These are phyloP conservation scores for Drosophila athabasca DNA, from an alignment of 1,140 invertebrate genomes.

Conservation along the genomic window DNA sequence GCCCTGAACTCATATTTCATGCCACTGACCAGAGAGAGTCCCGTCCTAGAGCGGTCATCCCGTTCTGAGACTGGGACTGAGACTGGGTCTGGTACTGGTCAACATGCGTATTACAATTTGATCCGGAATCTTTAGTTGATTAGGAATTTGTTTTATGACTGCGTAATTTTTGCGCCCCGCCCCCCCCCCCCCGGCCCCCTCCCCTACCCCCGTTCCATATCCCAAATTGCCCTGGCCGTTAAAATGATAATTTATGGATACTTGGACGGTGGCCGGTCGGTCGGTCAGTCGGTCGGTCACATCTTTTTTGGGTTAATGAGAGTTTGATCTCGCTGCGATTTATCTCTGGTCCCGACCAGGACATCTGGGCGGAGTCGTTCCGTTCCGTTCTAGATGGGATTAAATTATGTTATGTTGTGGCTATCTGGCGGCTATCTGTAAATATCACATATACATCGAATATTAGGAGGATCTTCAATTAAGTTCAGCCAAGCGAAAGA, in stretches of 20 bases:
- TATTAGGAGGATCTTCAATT: too few species aligned
- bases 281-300: too few species aligned
- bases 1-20: slow-evolving; percentile 72
- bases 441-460: too few species aligned
- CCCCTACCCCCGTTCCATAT: neutral
- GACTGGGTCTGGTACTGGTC: neutral
- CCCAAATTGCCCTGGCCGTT: slow-evolving; percentile 41
- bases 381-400: slow-evolving; percentile 9
- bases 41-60: neutral
- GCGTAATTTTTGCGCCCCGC: slow-evolving; percentile 50
- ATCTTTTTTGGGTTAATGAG: slow-evolving; percentile 58
- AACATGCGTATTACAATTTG: slow-evolving; percentile 74
- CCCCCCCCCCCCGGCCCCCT: too few species aligned
- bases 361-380: neutral
- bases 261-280: neutral
- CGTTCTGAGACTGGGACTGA: slow-evolving; percentile 6
- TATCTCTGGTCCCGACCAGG: slow-evolving; percentile 41
- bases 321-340: slow-evolving; percentile 50
- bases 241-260: slow-evolving; percentile 69
- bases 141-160: slow-evolving; percentile 74
- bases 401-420: neutral
- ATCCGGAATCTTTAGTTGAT: slow-evolving; percentile 49
- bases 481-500: too few species aligned
- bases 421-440: too few species aligned
- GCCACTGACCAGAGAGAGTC: slow-evolving; percentile 28